These are phyloP conservation scores for Tromatobia lineatoria DNA, from an alignment of 2,888 invertebrate genomes.

Conservation along the genomic window DNA sequence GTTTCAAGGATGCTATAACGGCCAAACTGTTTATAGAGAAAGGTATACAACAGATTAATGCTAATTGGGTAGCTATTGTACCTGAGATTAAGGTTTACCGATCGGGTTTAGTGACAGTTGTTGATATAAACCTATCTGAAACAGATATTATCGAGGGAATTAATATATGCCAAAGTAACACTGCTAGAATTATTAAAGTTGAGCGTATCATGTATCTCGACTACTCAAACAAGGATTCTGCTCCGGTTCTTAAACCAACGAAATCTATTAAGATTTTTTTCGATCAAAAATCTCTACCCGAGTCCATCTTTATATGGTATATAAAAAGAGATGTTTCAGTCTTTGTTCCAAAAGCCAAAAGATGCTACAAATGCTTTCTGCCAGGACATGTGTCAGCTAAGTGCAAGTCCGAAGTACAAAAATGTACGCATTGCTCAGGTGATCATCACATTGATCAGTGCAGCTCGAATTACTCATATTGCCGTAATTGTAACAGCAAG, in stretches of 20 bases:
- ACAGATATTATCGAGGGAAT: too few species aligned
- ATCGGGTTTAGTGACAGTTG: not conserved
- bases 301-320: not conserved
- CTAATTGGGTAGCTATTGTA: not conserved
- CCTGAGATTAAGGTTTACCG: not conserved
- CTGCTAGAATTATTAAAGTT: not conserved
- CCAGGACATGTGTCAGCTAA: not conserved
- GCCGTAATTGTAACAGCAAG: not conserved
- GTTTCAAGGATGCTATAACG: not conserved
- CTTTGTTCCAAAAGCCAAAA: not conserved
- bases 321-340: not conserved
- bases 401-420: not conserved
- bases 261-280: not conserved
- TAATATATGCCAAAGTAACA: not conserved
- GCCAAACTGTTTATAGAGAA: not conserved
- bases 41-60: not conserved
- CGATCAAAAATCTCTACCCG: not conserved
- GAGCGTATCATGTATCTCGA: not conserved
- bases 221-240: not conserved
- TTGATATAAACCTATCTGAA: not conserved
- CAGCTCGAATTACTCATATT: not conserved
- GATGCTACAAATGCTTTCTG: not conserved
- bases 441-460: not conserved
- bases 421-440: slow-evolving; percentile 1
- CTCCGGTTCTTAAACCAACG: not conserved